Conservation (phyloP, 2,888 invertebrate species). For the Chalcis sispes region DNA sequence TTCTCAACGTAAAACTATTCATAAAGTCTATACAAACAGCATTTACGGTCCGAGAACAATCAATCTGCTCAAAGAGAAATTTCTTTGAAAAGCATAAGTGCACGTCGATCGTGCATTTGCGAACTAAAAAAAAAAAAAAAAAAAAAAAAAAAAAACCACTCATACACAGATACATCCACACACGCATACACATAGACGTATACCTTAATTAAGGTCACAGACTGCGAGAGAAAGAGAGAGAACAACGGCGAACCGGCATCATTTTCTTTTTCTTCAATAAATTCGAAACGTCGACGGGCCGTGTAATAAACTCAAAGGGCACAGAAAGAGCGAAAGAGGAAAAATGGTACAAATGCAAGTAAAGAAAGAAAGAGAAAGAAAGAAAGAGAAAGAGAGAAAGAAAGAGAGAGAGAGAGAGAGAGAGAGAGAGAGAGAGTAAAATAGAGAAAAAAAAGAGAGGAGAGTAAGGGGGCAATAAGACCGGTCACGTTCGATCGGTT, state of each 20-base stretch:
- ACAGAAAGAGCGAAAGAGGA: background rate
- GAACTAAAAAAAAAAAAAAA: too few relatives aligned
- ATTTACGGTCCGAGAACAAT: conserved; percentile 25
- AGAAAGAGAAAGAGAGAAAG: conserved; percentile 10
- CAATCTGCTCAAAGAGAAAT: conserved; percentile 35
- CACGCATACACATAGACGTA: background rate
- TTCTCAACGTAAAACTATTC: conserved; percentile 10
- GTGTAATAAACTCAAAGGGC: conserved; percentile 42
- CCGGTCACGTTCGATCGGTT: conserved; percentile 49
- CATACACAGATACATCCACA: background rate
- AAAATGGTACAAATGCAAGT: conserved; percentile 33
- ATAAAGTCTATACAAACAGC: background rate
- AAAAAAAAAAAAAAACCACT: too few relatives aligned
- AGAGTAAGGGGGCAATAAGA: conserved; percentile 29
- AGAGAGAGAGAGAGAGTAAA: background rate
- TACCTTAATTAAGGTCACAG: conserved; percentile 37
- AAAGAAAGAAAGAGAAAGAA: background rate
- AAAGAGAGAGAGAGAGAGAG: background rate
- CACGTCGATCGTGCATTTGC: conserved; percentile 13
- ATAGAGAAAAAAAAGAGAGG: background rate
- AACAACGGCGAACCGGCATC: too few relatives aligned
- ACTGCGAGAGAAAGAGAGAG: background rate
- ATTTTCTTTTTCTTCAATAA: conserved; percentile 17
- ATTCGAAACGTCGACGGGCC: conserved; percentile 38
- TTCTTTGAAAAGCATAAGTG: conserved; percentile 36